These are phyloP conservation scores for Equus quagga DNA, from an alignment of 2,113 vertebrate genomes.

Conservation along the genomic window DNA sequence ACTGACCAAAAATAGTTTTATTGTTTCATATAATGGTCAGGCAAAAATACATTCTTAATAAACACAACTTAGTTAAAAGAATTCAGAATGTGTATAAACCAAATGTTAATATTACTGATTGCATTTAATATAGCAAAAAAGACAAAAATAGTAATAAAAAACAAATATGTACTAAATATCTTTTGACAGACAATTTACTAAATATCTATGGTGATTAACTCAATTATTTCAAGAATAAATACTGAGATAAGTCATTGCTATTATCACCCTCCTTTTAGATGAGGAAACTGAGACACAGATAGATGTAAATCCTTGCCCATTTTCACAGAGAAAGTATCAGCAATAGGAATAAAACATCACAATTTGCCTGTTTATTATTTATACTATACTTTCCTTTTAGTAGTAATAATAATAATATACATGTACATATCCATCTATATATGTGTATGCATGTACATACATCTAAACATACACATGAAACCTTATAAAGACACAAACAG, in stretches of 20 bases:
- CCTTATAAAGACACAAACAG: background rate
- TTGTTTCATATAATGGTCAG: background rate
- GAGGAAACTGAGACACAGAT: background rate
- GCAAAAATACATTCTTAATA: background rate
- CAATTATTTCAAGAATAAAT: background rate
- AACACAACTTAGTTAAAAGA: background rate
- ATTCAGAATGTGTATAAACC: background rate
- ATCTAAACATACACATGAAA: background rate
- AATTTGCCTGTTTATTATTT: background rate
- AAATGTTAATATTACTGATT: background rate
- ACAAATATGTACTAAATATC: background rate
- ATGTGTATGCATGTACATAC: background rate
- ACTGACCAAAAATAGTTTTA: background rate
- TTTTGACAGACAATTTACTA: background rate
- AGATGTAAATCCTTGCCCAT: background rate
- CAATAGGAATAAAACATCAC: background rate
- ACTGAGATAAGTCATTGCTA: background rate
- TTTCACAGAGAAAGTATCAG: background rate
- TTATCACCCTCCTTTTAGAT: background rate
- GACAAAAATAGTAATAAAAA: background rate
- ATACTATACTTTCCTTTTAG: background rate
- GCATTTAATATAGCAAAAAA: background rate
- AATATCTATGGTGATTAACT: background rate
- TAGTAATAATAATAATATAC: background rate
- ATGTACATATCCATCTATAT: background rate